These are phyloP conservation scores for Dascyllus trimaculatus DNA, from an alignment of 2,113 vertebrate species.

Conservation along the genomic window DNA sequence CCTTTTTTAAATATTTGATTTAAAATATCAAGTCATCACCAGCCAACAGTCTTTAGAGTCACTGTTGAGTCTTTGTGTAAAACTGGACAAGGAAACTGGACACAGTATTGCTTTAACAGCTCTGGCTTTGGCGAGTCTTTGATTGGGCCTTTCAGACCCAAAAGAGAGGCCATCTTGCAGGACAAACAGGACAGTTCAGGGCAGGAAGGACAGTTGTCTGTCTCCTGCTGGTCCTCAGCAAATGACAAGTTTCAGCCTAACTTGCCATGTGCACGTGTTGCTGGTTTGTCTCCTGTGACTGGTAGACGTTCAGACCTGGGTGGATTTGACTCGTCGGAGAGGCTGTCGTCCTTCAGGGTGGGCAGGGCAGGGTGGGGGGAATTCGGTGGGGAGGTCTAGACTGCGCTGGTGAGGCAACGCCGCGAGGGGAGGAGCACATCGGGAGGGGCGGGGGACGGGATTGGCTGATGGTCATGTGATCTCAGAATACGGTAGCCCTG, in stretches of 20 bases:
- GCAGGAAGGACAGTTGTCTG: constrained; percentile 18
- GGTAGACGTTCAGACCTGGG: constrained; percentile 80
- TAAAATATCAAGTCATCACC: constrained; percentile 58
- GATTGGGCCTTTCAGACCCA: constrained; percentile 36
- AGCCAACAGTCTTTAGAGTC: constrained; percentile 63
- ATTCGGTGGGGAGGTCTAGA: constrained; percentile 83
- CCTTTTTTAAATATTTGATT: constrained; percentile 30
- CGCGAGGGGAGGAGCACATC: constrained; percentile 89
- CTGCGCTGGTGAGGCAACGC: constrained; percentile 89
- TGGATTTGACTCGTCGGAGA: constrained; percentile 84
- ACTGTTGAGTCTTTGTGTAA: constrained; percentile 46
- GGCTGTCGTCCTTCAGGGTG: constrained; percentile 73
- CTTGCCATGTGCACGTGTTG: background rate
- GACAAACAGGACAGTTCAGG: constrained; percentile 40
- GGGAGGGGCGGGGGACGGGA: constrained; percentile 86
- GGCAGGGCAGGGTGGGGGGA: constrained; percentile 64
- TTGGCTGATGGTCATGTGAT: constrained; percentile 92
- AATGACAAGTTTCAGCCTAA: constrained; percentile 26
- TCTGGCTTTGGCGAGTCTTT: constrained; percentile 70
- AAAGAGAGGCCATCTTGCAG: constrained; percentile 53
- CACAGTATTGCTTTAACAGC: constrained; percentile 80
- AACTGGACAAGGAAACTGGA: constrained; percentile 48
- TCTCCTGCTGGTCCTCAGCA: constrained; percentile 29
- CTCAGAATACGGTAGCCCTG: constrained; percentile 90
- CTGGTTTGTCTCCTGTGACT: constrained; percentile 41